Percentiles rank a stretch among this genome's conserved stretches.
phyloP scores from a whole-genome alignment of 1,140 invertebrate species.

The Drosophila sechellia region DNA sequence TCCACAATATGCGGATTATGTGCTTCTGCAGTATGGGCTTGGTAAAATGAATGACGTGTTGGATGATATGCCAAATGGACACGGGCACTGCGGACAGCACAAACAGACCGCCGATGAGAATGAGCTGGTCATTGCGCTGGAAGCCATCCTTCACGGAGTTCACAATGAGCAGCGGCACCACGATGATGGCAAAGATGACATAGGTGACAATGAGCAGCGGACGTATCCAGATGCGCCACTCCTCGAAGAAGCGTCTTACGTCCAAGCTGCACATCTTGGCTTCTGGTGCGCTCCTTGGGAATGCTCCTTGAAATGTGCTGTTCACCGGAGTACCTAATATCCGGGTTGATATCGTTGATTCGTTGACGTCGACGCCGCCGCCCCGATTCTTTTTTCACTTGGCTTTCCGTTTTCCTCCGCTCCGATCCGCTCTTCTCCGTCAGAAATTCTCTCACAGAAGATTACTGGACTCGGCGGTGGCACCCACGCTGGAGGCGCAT shows the following conservation, averaged over 20 bases:
- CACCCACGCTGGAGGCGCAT: conserved; percentile 51
- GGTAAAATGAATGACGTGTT: conserved; percentile 97
- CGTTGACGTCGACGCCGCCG: conserved; percentile 56
- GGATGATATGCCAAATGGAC: conserved; percentile 96
- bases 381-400: conserved; percentile 58
- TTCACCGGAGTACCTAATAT: not conserved
- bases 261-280: conserved; percentile 67
- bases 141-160: conserved; percentile 90
- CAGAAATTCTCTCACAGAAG: conserved; percentile 1
- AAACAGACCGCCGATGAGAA: conserved; percentile 95
- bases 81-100: conserved; percentile 95
- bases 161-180: conserved; percentile 92
- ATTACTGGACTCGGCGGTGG: conserved; percentile 31
- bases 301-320: conserved; percentile 3
- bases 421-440: conserved; percentile 10
- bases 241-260: conserved; percentile 86
- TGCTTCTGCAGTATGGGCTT: conserved; percentile 97
- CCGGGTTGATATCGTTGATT: conserved; percentile 37
- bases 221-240: conserved; percentile 95
- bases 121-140: conserved; percentile 90
- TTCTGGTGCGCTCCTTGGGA: conserved; percentile 4
- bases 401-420: conserved; percentile 9
- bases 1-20: conserved; percentile 98
- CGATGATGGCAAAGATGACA: conserved; percentile 91
- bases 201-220: conserved; percentile 93